Conservation (phyloP, 2,113 vertebrate species). For the Saimiri boliviensis region DNA sequence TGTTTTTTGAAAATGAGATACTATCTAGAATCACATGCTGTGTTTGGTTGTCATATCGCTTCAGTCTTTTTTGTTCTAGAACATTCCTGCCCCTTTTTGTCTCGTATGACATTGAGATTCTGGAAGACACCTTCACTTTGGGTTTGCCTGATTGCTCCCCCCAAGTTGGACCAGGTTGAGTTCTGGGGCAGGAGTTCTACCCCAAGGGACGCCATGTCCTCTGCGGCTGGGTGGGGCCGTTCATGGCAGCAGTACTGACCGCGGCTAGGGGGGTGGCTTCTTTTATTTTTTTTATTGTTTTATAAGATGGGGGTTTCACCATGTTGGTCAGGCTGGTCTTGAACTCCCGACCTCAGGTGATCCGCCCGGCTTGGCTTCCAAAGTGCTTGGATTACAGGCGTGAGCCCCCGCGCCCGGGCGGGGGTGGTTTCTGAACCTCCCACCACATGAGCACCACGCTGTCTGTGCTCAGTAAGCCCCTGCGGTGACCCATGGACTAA, state of each 20-base stretch:
- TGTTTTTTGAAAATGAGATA: not conserved
- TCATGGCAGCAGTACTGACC: no score
- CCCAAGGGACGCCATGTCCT: not conserved
- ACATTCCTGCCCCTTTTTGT: not conserved
- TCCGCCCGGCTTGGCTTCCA: no score
- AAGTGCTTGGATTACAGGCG: no score
- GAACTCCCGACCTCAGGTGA: no score
- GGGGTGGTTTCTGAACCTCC: fast-evolving
- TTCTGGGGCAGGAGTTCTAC: not conserved
- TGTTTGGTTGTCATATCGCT: not conserved
- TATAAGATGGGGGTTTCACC: no score
- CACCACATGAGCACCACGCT: fast-evolving
- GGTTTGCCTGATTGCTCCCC: not conserved
- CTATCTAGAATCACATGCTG: not conserved
- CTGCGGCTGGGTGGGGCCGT: no score
- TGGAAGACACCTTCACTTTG: not conserved
- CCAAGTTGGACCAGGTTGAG: not conserved
- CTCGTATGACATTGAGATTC: no score
- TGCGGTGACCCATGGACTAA: no score
- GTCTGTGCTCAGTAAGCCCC: not conserved
- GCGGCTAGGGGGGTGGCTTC: fast-evolving
- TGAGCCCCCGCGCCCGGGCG: no score
- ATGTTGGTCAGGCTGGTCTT: no score
- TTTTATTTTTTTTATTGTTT: no score
- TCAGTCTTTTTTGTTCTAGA: not conserved